Conservation (phyloP, 2,113 vertebrate genomes). For the Forbesichthys agassizii region DNA sequence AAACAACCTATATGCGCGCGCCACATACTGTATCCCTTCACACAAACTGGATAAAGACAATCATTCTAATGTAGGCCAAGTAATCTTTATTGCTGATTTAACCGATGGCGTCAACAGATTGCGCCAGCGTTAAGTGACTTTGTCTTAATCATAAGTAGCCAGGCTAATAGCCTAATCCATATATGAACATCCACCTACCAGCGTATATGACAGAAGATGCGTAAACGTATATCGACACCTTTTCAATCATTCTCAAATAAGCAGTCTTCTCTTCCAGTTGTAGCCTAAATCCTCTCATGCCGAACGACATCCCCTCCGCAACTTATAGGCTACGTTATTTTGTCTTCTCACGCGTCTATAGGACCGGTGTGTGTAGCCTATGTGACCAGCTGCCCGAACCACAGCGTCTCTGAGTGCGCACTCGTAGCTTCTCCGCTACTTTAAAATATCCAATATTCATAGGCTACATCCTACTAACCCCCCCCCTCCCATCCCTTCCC, state of each 20-base stretch:
- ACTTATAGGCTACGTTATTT: slow-evolving; percentile 33
- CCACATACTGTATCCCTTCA: not conserved
- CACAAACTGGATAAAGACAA: not conserved
- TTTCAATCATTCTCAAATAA: not conserved
- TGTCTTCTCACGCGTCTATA: slow-evolving; percentile 34
- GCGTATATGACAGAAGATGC: slow-evolving; percentile 21
- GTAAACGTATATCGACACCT: slow-evolving; percentile 21
- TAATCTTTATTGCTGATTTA: not conserved
- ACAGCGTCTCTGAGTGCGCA: slow-evolving; percentile 42
- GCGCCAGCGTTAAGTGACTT: not conserved
- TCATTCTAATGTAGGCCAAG: not conserved
- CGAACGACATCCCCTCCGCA: slow-evolving; percentile 27
- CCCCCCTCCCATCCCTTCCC: slow-evolving; percentile 6
- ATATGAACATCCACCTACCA: slow-evolving; percentile 34
- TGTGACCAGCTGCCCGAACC: slow-evolving; percentile 25
- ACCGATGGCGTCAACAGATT: not conserved
- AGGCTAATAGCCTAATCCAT: not conserved
- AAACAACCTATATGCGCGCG: slow-evolving; percentile 15
- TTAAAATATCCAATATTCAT: slow-evolving; percentile 61
- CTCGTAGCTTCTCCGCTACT: slow-evolving; percentile 27
- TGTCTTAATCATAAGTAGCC: not conserved
- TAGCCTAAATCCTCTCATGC: slow-evolving; percentile 8
- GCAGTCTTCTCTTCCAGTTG: slow-evolving; percentile 4
- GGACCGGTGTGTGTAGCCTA: slow-evolving; percentile 9
- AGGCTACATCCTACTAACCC: not conserved